A percentile compares a stretch with the other conserved stretches of the same genome.
phyloP scores from a whole-genome alignment of 1,140 invertebrate species.

The Drosophila melanica region DNA sequence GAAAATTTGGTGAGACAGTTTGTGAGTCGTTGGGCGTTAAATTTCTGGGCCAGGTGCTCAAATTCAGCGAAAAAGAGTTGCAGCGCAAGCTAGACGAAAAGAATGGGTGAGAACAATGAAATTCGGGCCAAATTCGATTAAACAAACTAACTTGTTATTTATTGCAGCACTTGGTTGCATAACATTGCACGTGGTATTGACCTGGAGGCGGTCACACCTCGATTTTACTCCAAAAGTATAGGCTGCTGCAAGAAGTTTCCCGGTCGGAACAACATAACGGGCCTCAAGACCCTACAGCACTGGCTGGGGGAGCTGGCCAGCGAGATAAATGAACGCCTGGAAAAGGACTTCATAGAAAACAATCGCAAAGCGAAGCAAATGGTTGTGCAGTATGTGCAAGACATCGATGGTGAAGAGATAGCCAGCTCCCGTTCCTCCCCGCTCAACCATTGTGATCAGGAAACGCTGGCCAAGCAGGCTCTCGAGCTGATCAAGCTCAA shows the following conservation, averaged over 20 bases:
- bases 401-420: slow-evolving; percentile 86
- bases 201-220: slow-evolving; percentile 91
- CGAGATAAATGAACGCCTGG: slow-evolving; percentile 94
- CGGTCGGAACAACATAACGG: slow-evolving; percentile 91
- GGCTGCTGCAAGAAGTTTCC: slow-evolving; percentile 97
- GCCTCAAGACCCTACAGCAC: slow-evolving; percentile 89
- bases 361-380: slow-evolving; percentile 88
- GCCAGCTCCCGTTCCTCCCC: slow-evolving; percentile 86
- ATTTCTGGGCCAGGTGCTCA: slow-evolving; percentile 91
- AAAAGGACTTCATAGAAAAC: slow-evolving; percentile 90
- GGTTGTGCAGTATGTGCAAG: slow-evolving; percentile 86
- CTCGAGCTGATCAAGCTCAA: slow-evolving; percentile 87
- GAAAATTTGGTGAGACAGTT: slow-evolving; percentile 93
- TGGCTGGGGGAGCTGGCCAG: slow-evolving; percentile 92
- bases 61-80: slow-evolving; percentile 88
- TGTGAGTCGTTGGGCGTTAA: slow-evolving; percentile 89
- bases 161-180: slow-evolving; percentile 90
- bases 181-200: slow-evolving; percentile 95
- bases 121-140: fast-evolving
- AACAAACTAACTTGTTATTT: neutral
- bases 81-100: slow-evolving; percentile 91
- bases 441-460: slow-evolving; percentile 85
- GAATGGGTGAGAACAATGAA: slow-evolving; percentile 87
- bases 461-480: slow-evolving; percentile 86
- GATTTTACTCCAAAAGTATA: slow-evolving; percentile 96